Base-by-base conservation (phyloP, 2,888 invertebrate species). In the Tetanocera ferruginea region DNA sequence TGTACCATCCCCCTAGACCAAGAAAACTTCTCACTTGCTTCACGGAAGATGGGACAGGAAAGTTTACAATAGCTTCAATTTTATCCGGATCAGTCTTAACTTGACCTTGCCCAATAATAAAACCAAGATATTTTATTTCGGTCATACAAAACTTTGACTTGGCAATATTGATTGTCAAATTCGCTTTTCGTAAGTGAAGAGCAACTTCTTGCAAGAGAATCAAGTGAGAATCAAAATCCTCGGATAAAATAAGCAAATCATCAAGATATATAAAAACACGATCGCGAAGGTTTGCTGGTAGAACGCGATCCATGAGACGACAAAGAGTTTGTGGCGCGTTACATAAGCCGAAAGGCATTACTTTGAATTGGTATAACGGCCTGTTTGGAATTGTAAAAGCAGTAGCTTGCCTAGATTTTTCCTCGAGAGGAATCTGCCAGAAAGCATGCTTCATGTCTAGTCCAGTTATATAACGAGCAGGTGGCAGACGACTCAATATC, bases 1-100 rank as follows among this genome's bases (percentile, higher is more conserved):
- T 74, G 37, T 81, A 81, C 80, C 80, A 82, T 0, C 81, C 79
- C 1, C 80, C 76, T 71, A 78, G 72, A 49, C 82, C 81, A 34
- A 80, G 43, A 23, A 82, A 80, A 31, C 80, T 60, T 5, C 81
- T 67, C 1, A 81, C 9, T 52, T 78, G 70, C 25, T 67, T 74
- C 0, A 34, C 31, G 3, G 71, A 55, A 8, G 11, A 51, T 1
- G 81, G 81, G 1, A 51, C 23, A 1, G 79, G 76, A 78, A 79
- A 78, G 0, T 77, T 52, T 0, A n/a, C 25, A 0, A n/a, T n/a
- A n/a, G n/a, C n/a, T n/a, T n/a, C n/a, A n/a, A 74, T 51, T 34
- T 79, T 76, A 4, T 69, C 73, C 0, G 80, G 79, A 60, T 81
- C 79, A 1, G 77, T 75, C n/a, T 67, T 78, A 2, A 80, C 14